These are phyloP conservation scores for Bombus affinis DNA, from an alignment of 1,140 invertebrate genomes.

Conservation along the genomic window DNA sequence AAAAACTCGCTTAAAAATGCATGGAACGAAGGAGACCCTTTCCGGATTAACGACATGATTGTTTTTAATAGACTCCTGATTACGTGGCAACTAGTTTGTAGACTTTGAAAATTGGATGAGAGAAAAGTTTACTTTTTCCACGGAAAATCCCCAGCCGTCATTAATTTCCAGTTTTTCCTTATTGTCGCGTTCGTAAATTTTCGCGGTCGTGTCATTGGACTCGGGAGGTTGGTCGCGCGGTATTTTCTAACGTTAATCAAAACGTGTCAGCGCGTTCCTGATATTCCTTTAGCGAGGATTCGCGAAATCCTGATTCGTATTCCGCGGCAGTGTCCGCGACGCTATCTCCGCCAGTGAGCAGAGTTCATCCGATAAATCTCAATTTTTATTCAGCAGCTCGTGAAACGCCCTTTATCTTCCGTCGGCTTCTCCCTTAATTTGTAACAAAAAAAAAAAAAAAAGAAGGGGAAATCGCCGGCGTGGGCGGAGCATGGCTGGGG, in stretches of 20 bases:
- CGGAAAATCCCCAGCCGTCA: not conserved
- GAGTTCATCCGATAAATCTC: constrained; percentile 41
- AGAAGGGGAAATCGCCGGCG: not conserved
- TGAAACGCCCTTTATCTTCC: constrained; percentile 35
- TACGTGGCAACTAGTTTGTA: not conserved
- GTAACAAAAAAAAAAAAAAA: not conserved
- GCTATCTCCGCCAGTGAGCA: not conserved
- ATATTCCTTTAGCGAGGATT: constrained; percentile 3
- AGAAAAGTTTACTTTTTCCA: not conserved
- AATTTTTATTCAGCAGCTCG: constrained; percentile 39
- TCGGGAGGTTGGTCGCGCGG: not conserved
- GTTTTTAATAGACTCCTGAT: constrained; percentile 11
- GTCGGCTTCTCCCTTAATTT: constrained; percentile 24
- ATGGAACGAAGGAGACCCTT: not conserved
- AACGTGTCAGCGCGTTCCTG: constrained; percentile 1
- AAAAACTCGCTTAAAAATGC: constrained; percentile 20
- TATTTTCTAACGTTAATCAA: constrained; percentile 2
- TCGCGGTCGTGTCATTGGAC: not conserved
- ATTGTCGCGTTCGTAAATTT: not conserved
- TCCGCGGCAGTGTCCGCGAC: not conserved
- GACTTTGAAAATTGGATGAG: constrained; percentile 11
- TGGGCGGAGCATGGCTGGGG: not conserved
- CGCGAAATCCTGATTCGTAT: constrained; percentile 34
- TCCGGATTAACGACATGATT: not conserved
- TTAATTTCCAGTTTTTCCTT: not conserved